These are phyloP conservation scores for Oryctes rhinoceros DNA, from an alignment of 1,140 invertebrate genomes.

Conservation along the genomic window DNA sequence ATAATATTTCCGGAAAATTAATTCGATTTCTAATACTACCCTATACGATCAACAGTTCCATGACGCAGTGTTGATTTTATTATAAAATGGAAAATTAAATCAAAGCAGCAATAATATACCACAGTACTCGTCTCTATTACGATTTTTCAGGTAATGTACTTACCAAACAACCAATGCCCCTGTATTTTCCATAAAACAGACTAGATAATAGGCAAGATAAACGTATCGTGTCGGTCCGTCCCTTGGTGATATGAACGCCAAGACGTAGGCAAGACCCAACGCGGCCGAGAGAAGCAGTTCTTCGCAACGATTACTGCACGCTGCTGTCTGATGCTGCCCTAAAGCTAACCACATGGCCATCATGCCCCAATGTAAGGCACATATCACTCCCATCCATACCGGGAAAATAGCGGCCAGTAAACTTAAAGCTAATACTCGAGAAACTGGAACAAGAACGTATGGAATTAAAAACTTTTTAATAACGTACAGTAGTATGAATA, in stretches of 20 bases:
- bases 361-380: slow-evolving; percentile 59
- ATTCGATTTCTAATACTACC: too few relatives aligned
- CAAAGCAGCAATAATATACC: too few relatives aligned
- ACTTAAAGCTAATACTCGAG: slow-evolving; percentile 59
- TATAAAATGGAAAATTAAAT: too few relatives aligned
- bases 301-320: slow-evolving; percentile 62
- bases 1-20: too few relatives aligned
- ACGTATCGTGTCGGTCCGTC: slow-evolving; percentile 63
- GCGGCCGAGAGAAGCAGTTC: slow-evolving; percentile 61
- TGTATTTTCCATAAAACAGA: slow-evolving; percentile 64
- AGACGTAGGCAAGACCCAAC: slow-evolving; percentile 61
- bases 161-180: slow-evolving; percentile 63
- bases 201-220: slow-evolving; percentile 63
- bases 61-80: too few relatives aligned
- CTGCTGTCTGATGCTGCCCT: slow-evolving; percentile 58
- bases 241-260: slow-evolving; percentile 63
- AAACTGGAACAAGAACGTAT: slow-evolving; percentile 53
- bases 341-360: slow-evolving; percentile 61
- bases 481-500: too few relatives aligned
- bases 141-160: slow-evolving; percentile 42
- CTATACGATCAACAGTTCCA: too few relatives aligned
- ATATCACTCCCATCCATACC: slow-evolving; percentile 60
- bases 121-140: too few relatives aligned
- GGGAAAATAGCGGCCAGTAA: slow-evolving; percentile 59
- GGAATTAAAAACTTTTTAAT: background rate